phyloP scores from a whole-genome alignment of 2,797 vertebrate species.

The Arrhamphus sclerolepis region DNA sequence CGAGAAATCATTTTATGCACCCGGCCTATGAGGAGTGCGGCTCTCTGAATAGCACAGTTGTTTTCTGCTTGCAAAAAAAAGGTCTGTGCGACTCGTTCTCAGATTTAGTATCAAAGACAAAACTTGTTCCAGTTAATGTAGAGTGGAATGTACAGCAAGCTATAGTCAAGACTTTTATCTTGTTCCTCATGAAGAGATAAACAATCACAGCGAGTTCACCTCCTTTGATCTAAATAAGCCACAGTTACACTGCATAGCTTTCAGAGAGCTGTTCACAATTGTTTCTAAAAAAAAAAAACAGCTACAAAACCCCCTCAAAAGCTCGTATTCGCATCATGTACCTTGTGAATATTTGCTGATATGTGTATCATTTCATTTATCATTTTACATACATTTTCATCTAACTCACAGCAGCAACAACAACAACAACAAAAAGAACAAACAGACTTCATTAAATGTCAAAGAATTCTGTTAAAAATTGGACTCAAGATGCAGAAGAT shows the following conservation, averaged over 20 bases:
- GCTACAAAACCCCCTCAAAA: slow-evolving; percentile 2
- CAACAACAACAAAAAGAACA: no score
- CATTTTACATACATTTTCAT: no score
- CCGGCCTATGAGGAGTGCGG: slow-evolving; percentile 34
- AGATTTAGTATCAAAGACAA: slow-evolving; percentile 14
- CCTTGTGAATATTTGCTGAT: neutral
- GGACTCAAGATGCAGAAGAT: no score
- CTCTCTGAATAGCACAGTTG: slow-evolving; percentile 34
- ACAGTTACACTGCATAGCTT: neutral
- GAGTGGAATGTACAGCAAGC: slow-evolving; percentile 11
- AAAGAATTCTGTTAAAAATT: no score
- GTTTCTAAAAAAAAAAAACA: slow-evolving; percentile 6
- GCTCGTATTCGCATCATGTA: no score
- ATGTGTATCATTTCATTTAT: no score
- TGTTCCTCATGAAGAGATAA: slow-evolving; percentile 7
- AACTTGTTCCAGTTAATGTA: slow-evolving; percentile 18
- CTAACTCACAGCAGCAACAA: no score
- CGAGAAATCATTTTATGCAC: slow-evolving; percentile 43
- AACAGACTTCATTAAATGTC: no score
- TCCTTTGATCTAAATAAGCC: neutral
- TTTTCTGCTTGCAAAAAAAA: slow-evolving; percentile 22
- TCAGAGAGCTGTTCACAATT: neutral
- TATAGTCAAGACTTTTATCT: neutral
- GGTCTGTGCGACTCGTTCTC: slow-evolving; percentile 22
- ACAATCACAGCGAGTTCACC: neutral